These are phyloP conservation scores for Melanotaenia pygmaea DNA, from an alignment of 2,797 vertebrate genomes.

Conservation along the genomic window DNA sequence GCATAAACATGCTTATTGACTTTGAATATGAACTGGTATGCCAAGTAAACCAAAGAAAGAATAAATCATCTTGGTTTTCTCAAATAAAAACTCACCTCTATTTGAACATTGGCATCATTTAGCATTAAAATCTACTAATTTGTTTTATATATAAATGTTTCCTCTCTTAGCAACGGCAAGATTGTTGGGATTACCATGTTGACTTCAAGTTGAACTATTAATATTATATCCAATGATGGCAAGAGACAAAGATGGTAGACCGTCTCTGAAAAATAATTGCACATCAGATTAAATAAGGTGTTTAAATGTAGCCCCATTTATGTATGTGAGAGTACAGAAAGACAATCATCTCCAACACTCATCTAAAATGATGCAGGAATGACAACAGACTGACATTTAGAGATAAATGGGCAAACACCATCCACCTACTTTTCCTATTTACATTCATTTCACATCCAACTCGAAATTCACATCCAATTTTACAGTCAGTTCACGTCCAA, in stretches of 20 bases:
- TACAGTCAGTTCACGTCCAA: slow-evolving; percentile 75
- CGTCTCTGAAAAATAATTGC: slow-evolving; percentile 47
- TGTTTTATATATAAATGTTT: slow-evolving; percentile 65
- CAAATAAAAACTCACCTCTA: slow-evolving; percentile 74
- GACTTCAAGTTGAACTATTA: slow-evolving; percentile 56
- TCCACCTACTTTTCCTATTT: slow-evolving; percentile 71
- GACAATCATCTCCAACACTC: slow-evolving; percentile 51
- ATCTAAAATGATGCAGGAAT: slow-evolving; percentile 49
- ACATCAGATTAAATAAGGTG: slow-evolving; percentile 49
- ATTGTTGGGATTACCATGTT: slow-evolving; percentile 61
- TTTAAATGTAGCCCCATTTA: slow-evolving; percentile 50
- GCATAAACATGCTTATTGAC: slow-evolving; percentile 21
- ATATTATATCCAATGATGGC: slow-evolving; percentile 27
- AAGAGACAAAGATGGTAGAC: slow-evolving; percentile 6
- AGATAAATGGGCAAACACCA: slow-evolving; percentile 65
- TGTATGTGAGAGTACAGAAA: slow-evolving; percentile 44
- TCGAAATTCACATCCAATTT: slow-evolving; percentile 73
- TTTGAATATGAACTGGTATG: slow-evolving; percentile 50
- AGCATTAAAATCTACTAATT: slow-evolving; percentile 73
- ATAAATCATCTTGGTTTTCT: slow-evolving; percentile 70
- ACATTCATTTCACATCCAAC: slow-evolving; percentile 76
- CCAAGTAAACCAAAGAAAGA: slow-evolving; percentile 55
- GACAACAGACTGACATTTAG: slow-evolving; percentile 62
- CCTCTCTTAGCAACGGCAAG: slow-evolving; percentile 43
- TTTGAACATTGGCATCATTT: slow-evolving; percentile 66